Conservation (phyloP, 2,113 vertebrate species). For the Poecile atricapillus region DNA sequence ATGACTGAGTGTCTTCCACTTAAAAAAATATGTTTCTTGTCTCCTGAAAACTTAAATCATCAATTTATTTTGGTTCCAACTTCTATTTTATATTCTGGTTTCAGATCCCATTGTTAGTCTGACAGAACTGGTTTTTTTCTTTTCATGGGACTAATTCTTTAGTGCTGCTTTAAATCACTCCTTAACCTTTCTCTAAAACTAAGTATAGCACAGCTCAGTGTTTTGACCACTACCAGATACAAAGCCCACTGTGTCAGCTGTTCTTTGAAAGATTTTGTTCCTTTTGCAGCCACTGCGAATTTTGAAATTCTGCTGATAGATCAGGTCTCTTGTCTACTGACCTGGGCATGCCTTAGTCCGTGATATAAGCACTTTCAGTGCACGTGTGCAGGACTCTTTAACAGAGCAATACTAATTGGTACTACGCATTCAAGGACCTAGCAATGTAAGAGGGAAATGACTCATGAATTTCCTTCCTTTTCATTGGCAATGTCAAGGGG, state of each 20-base stretch:
- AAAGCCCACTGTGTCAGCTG: not conserved
- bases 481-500: not conserved
- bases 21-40: not conserved
- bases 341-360: not conserved
- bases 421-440: accelerated
- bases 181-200: not conserved
- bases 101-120: not conserved
- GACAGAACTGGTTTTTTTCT: not conserved
- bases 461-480: not conserved
- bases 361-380: not conserved
- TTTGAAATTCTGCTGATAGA: not conserved
- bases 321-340: not conserved
- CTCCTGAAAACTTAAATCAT: not conserved
- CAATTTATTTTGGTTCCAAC: not conserved
- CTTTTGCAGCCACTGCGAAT: not conserved
- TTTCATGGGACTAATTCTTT: not conserved
- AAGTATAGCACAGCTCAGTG: not conserved
- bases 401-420: not conserved
- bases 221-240: not conserved
- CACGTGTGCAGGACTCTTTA: accelerated
- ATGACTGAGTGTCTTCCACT: not conserved
- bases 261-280: not conserved
- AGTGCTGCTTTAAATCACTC: not conserved
- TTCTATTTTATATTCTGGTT: not conserved
- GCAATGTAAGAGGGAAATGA: not conserved